phyloP scores from a whole-genome alignment of 1,140 invertebrate genomes.

The Leptopilina boulardi region DNA sequence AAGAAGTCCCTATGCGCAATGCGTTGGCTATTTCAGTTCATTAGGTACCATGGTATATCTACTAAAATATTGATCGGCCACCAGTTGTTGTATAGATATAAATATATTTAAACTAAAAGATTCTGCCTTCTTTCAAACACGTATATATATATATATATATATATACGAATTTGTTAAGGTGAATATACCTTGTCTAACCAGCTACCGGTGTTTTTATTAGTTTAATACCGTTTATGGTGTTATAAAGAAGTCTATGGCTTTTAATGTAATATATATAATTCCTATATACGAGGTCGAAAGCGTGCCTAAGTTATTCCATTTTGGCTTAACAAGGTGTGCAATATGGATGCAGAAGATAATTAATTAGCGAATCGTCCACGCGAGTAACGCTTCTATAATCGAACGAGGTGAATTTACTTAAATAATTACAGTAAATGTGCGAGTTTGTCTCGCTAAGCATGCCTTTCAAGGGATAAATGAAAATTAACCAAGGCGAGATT shows the following conservation, averaged over 20 bases:
- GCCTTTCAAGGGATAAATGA: constrained; percentile 24
- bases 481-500: constrained; percentile 31
- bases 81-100: constrained; percentile 40
- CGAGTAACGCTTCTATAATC: constrained; percentile 25
- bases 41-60: constrained; percentile 47
- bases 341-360: constrained; percentile 47
- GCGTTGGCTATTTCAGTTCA: constrained; percentile 49
- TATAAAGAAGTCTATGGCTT: constrained; percentile 28
- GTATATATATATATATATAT: too few relatives aligned
- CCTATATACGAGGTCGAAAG: constrained; percentile 35
- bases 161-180: constrained; percentile 52
- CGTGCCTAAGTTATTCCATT: constrained; percentile 47
- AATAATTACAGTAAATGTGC: not conserved
- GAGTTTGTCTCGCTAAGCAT: constrained; percentile 16
- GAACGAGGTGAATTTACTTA: constrained; percentile 27
- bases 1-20: constrained; percentile 56
- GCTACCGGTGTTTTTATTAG: constrained; percentile 40
- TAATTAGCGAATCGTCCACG: constrained; percentile 46
- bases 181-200: constrained; percentile 33
- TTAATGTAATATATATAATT: not conserved
- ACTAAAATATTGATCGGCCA: constrained; percentile 57
- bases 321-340: constrained; percentile 52
- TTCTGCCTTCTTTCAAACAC: not conserved
- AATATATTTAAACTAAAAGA: not conserved
- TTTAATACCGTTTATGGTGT: constrained; percentile 41